Percentiles rank a stretch among this genome's conserved stretches.
These are phyloP conservation scores for Drosophila colorata DNA, from an alignment of 2,888 invertebrate genomes.

Conservation along the genomic window DNA sequence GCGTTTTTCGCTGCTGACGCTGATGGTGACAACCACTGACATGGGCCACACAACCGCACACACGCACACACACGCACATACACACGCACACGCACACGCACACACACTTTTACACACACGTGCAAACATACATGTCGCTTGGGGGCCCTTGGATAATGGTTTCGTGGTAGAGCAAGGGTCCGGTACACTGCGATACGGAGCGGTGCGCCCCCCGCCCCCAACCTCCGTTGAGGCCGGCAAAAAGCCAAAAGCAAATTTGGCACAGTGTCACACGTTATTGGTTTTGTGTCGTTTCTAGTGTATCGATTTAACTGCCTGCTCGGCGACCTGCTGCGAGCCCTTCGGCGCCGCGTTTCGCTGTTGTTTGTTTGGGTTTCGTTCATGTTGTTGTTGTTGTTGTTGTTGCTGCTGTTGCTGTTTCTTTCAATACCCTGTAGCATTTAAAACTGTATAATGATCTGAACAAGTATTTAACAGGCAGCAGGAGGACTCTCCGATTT, in stretches of 20 bases:
- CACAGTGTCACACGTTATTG: constrained; percentile 71
- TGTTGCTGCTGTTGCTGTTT: background rate
- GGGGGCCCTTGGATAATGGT: constrained; percentile 33
- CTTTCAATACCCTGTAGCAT: background rate
- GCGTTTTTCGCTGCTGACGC: constrained; percentile 55
- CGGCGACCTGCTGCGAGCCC: constrained; percentile 39
- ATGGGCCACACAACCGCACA: constrained; percentile 45
- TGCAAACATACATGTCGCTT: constrained; percentile 27
- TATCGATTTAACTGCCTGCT: constrained; percentile 70
- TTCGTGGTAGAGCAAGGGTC: constrained; percentile 15
- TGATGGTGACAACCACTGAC: constrained; percentile 76
- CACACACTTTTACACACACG: constrained; percentile 27
- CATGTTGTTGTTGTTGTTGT: constrained; percentile 10
- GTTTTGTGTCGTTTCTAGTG: constrained; percentile 70
- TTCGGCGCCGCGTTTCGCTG: constrained; percentile 25
- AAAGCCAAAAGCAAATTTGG: constrained; percentile 67
- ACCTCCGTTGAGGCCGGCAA: background rate
- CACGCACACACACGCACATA: constrained; percentile 1
- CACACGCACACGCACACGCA: constrained; percentile 17
- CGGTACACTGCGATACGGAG: background rate
- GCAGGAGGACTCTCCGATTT: too few relatives aligned
- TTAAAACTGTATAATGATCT: background rate
- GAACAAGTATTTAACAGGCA: too few relatives aligned
- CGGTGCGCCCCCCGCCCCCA: background rate
- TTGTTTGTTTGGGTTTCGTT: constrained; percentile 38